A percentile compares a stretch with the other conserved stretches of the same genome.
Conservation (phyloP, 92 coral and sea anemone species). For the Epizoanthus scotinus region DNA sequence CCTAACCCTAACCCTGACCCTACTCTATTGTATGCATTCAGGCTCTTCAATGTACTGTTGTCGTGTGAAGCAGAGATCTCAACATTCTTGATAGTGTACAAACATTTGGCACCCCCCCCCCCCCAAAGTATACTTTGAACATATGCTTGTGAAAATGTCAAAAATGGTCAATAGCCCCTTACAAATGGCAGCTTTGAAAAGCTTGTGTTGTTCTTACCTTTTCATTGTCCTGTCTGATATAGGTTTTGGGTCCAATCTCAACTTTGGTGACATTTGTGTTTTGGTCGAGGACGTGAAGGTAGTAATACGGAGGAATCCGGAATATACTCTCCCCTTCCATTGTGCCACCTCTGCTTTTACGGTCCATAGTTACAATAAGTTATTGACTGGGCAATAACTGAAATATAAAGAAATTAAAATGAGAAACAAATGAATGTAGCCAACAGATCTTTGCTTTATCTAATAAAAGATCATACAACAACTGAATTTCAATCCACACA, state of each 20-base stretch:
- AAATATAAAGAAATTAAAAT: not conserved
- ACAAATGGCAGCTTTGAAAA: not conserved
- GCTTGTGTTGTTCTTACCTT: conserved; percentile 57
- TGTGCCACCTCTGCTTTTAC: conserved; percentile 38
- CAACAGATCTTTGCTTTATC: too few species aligned
- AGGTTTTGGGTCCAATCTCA: conserved; percentile 97
- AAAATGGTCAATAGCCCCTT: not conserved
- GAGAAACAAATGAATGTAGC: not conserved
- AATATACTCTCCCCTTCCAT: conserved; percentile 90
- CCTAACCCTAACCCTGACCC: too few species aligned
- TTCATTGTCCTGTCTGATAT: conserved; percentile 97
- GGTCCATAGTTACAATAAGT: not conserved
- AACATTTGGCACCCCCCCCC: too few species aligned
- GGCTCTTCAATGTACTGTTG: too few species aligned
- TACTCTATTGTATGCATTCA: too few species aligned
- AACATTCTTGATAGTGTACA: too few species aligned
- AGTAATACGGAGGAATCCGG: conserved; percentile 97
- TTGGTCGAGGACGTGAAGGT: conserved; percentile 95
- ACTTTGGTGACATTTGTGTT: conserved; percentile 97
- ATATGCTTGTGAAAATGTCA: too few species aligned
- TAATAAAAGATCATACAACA: too few species aligned
- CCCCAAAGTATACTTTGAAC: too few species aligned
- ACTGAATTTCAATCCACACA: too few species aligned
- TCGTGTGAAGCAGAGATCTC: too few species aligned
- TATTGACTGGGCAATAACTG: not conserved